Evolutionary conservation across 1,140 invertebrate genomes (phyloP), one percentile per base, ranked within the genome.

Genomic region (Bombus terrestris): DNA sequence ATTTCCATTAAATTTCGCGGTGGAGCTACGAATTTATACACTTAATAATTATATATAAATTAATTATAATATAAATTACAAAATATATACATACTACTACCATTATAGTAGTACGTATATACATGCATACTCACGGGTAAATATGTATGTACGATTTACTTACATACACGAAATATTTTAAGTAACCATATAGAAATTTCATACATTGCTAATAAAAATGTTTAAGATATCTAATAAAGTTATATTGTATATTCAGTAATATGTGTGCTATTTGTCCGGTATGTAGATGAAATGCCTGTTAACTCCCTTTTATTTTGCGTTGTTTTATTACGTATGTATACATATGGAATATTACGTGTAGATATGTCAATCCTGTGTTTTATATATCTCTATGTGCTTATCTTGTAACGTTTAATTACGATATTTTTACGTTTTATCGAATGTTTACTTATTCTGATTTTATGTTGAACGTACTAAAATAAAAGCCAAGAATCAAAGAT

Each of bases 161-260:
- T 83, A 89, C 86, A 83, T 87, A 88, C 87, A 72, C 88, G 83
- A 89, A 88, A 92, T 92, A 91, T 90, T 93, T 92, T 91, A 92
- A 92, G 91, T 89, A 92, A 92, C 66, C 83, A 75, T 91, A 92
- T 90, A 88, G 80, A 91, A 92, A 90, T 93, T 93, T 93, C 92
- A 78, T 93, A 93, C 91, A 92, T 93, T 90, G 89, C 91, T 92
- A 91, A 91, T 86, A 88, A 91, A 91, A 92, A 91, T 94, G 90
- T 93, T 93, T 88, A 92, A 92, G 86, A 91, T 91, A 87, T 92
- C 91, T 93, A 94, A 93, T 93, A 93, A 94, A 94, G 92, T 93
- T 93, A 93, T 93, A 94, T 94, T 94, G 92, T 93, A 93, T 93
- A 94, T 94, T 94, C 88, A 89, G 88, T 90, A 90, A 88, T n/a